Base-by-base conservation (phyloP, 2,797 vertebrate genomes). In the Hyperoplus lanceolatus region DNA sequence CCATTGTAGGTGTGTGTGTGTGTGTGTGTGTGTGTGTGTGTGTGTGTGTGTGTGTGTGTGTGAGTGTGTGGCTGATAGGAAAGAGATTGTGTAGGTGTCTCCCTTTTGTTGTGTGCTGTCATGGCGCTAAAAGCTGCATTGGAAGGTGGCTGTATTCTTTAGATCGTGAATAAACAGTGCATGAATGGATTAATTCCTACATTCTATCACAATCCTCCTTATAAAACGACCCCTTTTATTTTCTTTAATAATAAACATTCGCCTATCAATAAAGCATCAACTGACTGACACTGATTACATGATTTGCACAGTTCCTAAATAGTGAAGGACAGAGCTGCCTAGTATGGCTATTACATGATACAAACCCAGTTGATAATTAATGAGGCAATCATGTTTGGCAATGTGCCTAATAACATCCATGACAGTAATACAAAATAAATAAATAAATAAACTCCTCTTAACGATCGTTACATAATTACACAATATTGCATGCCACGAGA, bases 371-470 rank as follows among this genome's bases (percentile, higher is more conserved):
- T 81, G 61, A 16, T 77, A 75, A 84, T 79, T 43, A 87, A 84
- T 76, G 41, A 39, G 39, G 66, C 70, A 89, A 84, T 89, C 71
- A 63, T 78, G 79, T 82, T 81, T 75, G 61, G 51, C 74, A 71
- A 61, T 11, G 51, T 0, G 65, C 62, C 66, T 46, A 65, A 86
- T 50, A 74, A 80, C 68, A 80, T 70, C 70, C 18, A 29, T 79
- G 70, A 84, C 75, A 84, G 79, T 82, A 77, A 29, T 29, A 29
- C n/a, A n/a, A n/a, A n/a, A n/a, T n/a, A n/a, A n/a, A n/a, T n/a
- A n/a, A n/a, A n/a, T n/a, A n/a, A n/a, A n/a, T n/a, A n/a, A n/a
- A n/a, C 29, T 66, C 63, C 67, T 69, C 73, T 75, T 43, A 45
- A 14, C 62, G 53, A 83, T 86, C 53, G 43, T 73, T 39, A 77